Evolutionary conservation across 2,113 vertebrate genomes (phyloP), one percentile per base, ranked within the genome.

Genomic region (Saguinus imperator): DNA sequence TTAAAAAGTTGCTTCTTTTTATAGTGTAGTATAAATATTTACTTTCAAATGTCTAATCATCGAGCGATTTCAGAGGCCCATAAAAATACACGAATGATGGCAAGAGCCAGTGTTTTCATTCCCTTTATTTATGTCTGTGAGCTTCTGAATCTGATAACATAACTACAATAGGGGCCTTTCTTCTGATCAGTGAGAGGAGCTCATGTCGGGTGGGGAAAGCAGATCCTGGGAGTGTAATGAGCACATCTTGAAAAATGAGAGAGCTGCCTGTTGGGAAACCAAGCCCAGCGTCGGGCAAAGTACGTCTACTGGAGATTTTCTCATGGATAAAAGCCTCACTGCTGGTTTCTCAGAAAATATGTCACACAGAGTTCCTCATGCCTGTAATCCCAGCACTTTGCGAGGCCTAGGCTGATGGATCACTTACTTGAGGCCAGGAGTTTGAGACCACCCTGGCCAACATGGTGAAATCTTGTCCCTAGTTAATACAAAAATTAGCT

Each of bases 11-110:
- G 80, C 80, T 91, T 89, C 45, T 92, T 96, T 97, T 95, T 84
- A 76, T 61, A 97, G 85, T n/a, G 23, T 52, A 89, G 90, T 96
- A 72, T 96, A 96, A 97, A 97, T 97, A 97, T 95, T 97, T 94
- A 96, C 94, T 97, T 98, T 97, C 43, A 48, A 94, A 83, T 79
- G 72, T 95, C 89, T 95, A 95, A 94, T 95, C 95, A 85, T 87
- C 21, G 37, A 73, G 77, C 23, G 66, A 96, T 98, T 96, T 96
- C 96, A 96, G 94, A 97, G 87, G 76, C 89, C 66, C 90, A 95
- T 97, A 94, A 96, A 97, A 95, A 97, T 92, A 73, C 87, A 94
- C 91, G 95, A 93, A 94, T 0, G 25, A 73, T 92, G 94, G 92
- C 91, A 96, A 94, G 23, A 94, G 76, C 40, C 20, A 12, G 32